Evolutionary conservation across 2,888 invertebrate species (phyloP), one percentile per base, ranked within the genome.

Genomic region (Hirtodrosophila confusa): DNA sequence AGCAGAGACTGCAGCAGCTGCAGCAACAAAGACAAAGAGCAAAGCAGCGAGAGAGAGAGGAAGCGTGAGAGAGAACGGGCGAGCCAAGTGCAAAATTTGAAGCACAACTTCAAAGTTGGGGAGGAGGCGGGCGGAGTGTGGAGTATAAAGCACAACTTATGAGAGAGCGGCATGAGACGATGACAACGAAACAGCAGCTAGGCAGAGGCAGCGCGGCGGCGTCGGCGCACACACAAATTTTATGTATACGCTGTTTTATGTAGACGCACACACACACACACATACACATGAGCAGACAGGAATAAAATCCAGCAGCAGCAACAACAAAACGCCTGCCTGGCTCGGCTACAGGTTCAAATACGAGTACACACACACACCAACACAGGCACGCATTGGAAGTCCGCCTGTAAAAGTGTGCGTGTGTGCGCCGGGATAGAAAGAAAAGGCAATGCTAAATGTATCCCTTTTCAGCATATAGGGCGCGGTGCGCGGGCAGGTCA

Each of bases 201-300:
- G 75, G 60, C 61, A 68, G 60, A 58, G 67, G 49, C 58, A 69
- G 69, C 68, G 69, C 79, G 47, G 72, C 82, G 79, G 82, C 86
- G 88, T 82, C 83, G 86, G 86, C 80, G 83, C 83, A 85, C 87
- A 88, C 87, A 88, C 80, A 85, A 85, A 85, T 85, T 85, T 86
- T 85, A 85, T 85, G 84, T 85, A 85, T 85, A 88, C 84, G 87
- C 85, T 84, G 69, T 74, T 86, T 86, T 75, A 79, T 72, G 83
- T 75, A 77, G 69, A 72, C 78, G 62, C 72, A 76, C 68, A 67
- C 77, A 78, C 49, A 70, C 63, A 64, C 55, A 40, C 39, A 54
- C 36, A 50, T 48, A 48, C 44, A 44, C 54, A 75, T 60, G 68
- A 68, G 62, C 64, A 67, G 74, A 78, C 75, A 75, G 75, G 75